A percentile compares a stretch with the other conserved stretches of the same genome.
phyloP scores from a whole-genome alignment of 35 echinoderm and acorn worm genomes.

The Holothuria glaberrima region DNA sequence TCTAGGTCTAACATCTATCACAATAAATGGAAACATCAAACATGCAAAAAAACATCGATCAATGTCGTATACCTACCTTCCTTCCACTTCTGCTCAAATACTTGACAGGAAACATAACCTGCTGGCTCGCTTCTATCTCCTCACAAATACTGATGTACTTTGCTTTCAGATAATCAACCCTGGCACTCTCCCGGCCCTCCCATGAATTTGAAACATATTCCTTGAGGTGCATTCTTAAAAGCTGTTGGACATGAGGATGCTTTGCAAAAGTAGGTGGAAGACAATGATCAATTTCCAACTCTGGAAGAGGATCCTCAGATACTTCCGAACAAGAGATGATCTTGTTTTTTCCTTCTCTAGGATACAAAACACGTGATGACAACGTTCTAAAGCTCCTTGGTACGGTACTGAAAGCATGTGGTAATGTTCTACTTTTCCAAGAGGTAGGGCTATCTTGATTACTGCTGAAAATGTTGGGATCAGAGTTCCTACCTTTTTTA shows the following conservation, averaged over 20 bases:
- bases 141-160: constrained; percentile 40
- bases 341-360: too few relatives aligned
- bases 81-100: constrained; percentile 8
- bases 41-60: too few relatives aligned
- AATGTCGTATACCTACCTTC: constrained; percentile 2
- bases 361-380: too few relatives aligned
- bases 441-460: background rate
- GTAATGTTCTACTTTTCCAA: background rate
- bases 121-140: constrained; percentile 7
- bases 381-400: background rate
- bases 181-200: constrained; percentile 1
- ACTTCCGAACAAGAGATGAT: too few relatives aligned
- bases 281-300: constrained; percentile 4
- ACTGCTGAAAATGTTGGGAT: background rate
- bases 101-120: constrained; percentile 39
- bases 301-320: too few relatives aligned
- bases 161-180: background rate
- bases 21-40: too few relatives aligned
- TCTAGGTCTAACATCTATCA: too few relatives aligned
- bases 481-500: constrained; percentile 13
- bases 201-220: background rate
- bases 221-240: constrained; percentile 29
- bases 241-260: constrained; percentile 2
- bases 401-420: background rate
- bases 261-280: background rate